Evolutionary conservation across 2,888 invertebrate species (phyloP), one percentile per base, ranked within the genome.

Genomic region (Drosophila siamana): DNA sequence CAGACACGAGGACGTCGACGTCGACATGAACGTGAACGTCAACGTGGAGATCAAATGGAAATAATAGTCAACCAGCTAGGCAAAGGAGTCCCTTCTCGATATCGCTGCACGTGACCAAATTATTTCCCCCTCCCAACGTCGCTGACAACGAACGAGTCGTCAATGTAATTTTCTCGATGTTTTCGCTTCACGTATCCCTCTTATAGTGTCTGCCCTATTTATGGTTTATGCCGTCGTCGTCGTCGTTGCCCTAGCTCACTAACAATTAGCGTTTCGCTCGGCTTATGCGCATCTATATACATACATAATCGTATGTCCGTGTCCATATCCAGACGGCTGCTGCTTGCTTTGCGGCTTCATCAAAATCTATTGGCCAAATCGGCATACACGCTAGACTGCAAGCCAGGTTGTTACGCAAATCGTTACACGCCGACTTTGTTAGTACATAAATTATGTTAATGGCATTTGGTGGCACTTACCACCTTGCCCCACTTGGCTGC

Each of bases 391-490:
- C 30, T n/a, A n/a, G n/a, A 24, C 43, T 52, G 19, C 43, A 43
- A 24, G 43, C 46, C 44, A 69, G 66, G 55, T 60, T 66, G 78
- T 68, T 69, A 68, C 68, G 63, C 62, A 66, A 75, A 67, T 69
- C 50, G 52, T 19, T 51, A 50, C 48, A 19, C 48, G 57, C n/a
- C 41, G 13, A 47, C 62, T 61, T 46, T 60, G 51, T 57, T 60
- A 54, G 64, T 65, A 77, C 65, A 83, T 83, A 85, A 87, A 82
- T 83, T 82, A 83, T 87, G 86, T 73, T 83, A 79, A 82, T 87
- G 59, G 54, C 82, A 85, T 85, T 85, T 78, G 68, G 68, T 69
- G 3, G n/a, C 9, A 4, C 19, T 41, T 19, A 1, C 41, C 41
- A 9, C 19, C 15, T 26, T 33, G 13, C n/a, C 38, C 43, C 46